phyloP scores from a whole-genome alignment of 2,113 vertebrate genomes.

The Prunella fulvescens region DNA sequence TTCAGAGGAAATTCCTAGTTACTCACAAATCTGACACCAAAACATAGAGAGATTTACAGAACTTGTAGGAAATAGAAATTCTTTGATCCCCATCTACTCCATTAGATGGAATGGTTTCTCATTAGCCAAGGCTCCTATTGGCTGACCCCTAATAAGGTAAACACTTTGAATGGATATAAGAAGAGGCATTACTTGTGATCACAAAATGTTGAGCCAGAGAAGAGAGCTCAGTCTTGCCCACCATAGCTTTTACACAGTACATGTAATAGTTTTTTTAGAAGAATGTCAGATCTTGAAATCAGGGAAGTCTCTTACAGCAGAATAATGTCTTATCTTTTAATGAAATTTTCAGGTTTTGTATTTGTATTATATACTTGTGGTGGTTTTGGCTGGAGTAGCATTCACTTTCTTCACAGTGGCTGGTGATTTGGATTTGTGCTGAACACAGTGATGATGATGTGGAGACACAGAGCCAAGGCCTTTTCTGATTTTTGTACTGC shows the following conservation, averaged over 20 bases:
- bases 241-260: fast-evolving
- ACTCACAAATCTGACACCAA: neutral
- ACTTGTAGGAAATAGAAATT: neutral
- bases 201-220: neutral
- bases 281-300: neutral
- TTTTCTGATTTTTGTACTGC: neutral
- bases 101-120: neutral
- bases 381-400: neutral
- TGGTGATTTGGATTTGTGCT: neutral
- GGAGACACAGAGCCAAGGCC: neutral
- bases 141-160: too few species aligned
- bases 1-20: neutral
- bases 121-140: neutral
- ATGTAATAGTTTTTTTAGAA: neutral
- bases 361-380: neutral
- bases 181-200: too few species aligned
- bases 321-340: neutral
- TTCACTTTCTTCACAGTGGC: neutral
- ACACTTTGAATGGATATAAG: too few species aligned
- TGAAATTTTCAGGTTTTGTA: neutral
- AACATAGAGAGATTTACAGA: neutral
- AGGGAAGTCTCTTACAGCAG: neutral
- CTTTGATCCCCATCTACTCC: neutral
- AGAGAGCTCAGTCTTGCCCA: neutral
- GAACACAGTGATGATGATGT: fast-evolving